Base-by-base conservation (phyloP, 2,113 vertebrate genomes). In the Pterophyllum scalare region DNA sequence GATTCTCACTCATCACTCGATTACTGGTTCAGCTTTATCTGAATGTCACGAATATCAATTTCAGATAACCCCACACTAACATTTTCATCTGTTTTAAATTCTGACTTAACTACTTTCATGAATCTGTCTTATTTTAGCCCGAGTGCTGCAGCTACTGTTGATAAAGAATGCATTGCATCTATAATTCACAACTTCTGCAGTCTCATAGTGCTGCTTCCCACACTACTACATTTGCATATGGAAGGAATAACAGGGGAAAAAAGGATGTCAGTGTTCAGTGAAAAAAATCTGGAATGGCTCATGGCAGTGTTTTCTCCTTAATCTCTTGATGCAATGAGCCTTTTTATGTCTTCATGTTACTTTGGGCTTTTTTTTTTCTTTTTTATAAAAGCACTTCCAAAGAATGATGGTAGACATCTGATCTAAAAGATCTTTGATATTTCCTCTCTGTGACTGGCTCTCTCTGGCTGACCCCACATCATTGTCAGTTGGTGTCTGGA, bases 121-220 rank as follows among this genome's bases (percentile, higher is more conserved):
- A 33, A 77, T 33, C 11, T 9, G 10, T 77, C 64, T 52, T 60
- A 31, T 80, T 81, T 75, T 38, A 19, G 0, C 59, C 26, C 43
- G 52, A 77, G 40, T 54, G 1, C 74, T 54, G 46, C 72, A 72
- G n/a, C 75, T 54, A 78, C 64, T 46, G 79, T 89, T 59, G 86
- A 82, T 84, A 87, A 79, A 81, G 52, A 31, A 89, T 76, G 80
- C 35, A 20, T 17, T 13, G 2, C 59, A 86, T 91, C 54, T 86
- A 89, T 90, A 83, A 87, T 90, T 85, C 60, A 89, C 43, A 60
- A 24, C 64, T 59, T 62, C 61, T 59, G 62, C 57, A 1, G 22
- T 75, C 67, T 76, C 31, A 35, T 65, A 31, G 75, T 35, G 22
- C 76, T 20, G 40, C 75, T 65, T 83, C 60, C 59, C 65, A 74